Evolutionary conservation across 2,888 invertebrate species (phyloP).

Genomic region (Drosophila melanocephala): DNA sequence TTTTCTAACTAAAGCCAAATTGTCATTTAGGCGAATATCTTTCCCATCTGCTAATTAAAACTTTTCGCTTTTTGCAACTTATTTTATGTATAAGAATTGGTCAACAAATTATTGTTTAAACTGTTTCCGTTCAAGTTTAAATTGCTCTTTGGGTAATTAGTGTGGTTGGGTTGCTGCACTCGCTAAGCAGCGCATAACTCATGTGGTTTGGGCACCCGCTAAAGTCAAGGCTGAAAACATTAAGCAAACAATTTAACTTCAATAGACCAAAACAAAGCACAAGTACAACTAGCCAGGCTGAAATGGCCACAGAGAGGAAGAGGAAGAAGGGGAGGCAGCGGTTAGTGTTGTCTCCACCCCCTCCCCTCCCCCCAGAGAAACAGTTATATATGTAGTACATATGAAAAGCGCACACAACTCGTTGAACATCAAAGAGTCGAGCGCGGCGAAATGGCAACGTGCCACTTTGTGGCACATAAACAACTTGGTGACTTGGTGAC

Average conservation of each 20-base stretch:
- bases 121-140: neutral
- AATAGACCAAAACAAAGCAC: constrained; percentile 57
- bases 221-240: constrained; percentile 35
- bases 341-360: neutral
- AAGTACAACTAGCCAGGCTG: constrained; percentile 10
- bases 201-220: constrained; percentile 34
- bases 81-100: fast-evolving
- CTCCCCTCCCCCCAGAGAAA: neutral
- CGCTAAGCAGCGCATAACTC: neutral
- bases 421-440: constrained; percentile 70
- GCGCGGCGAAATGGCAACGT: constrained; percentile 57
- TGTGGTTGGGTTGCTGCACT: constrained; percentile 31
- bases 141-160: neutral
- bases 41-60: neutral
- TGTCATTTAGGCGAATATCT: neutral
- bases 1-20: neutral
- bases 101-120: neutral
- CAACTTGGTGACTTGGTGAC: constrained; percentile 70
- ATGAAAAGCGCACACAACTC: constrained; percentile 65
- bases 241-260: constrained; percentile 69
- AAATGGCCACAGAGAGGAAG: neutral
- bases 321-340: neutral
- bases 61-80: neutral
- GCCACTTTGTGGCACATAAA: constrained; percentile 57
- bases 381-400: neutral